Base-by-base conservation (phyloP, 2,888 invertebrate species). In the Philopedon plagiatum region DNA sequence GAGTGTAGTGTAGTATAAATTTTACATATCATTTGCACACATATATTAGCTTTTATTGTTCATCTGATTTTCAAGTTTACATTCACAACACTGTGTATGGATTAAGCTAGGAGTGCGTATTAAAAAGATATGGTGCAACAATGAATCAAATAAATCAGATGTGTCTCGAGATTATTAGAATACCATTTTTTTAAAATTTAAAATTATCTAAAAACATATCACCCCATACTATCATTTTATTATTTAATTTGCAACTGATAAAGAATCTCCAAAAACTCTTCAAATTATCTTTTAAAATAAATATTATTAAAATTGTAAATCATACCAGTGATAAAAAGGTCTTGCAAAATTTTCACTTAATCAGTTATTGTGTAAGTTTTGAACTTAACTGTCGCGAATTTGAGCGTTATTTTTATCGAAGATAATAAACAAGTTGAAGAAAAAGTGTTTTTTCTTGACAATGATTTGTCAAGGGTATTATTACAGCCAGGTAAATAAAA, bases 271-370 rank as follows among this genome's bases (percentile, higher is more conserved):
- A 19, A 44, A 21, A 46, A 46, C 9, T 46, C 23, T 46, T 46
- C 5, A 46, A 46, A 23, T 46, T 54, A 54, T 54, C 51, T 54
- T 2, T n/a, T n/a, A 5, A 29, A 54, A 54, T 5, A 26, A 51
- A 15, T 11, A 51, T 21, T 5, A 26, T 26, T 26, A 26, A 11
- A 13, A 18, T 29, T 54, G 29, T 54, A 29, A 54, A 29, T 54
- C 3, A 9, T 9, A 54, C 29, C 9, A n/a, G 15, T 15, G 29
- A 54, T 54, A 54, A 54, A 46, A 54, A 54, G 15, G 0, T 51
- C 13, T 13, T 29, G 51, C 29, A 29, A 54, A 9, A n/a, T 54
- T 29, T 15, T 8, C 9, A 23, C 15, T 9, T 54, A 8, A 54
- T 54, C 29, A 54, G 51, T 54, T 9, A n/a, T 7, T 1, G 8